These are phyloP conservation scores for Diachrysia chrysitis DNA, from an alignment of 2,888 invertebrate genomes.

Conservation along the genomic window DNA sequence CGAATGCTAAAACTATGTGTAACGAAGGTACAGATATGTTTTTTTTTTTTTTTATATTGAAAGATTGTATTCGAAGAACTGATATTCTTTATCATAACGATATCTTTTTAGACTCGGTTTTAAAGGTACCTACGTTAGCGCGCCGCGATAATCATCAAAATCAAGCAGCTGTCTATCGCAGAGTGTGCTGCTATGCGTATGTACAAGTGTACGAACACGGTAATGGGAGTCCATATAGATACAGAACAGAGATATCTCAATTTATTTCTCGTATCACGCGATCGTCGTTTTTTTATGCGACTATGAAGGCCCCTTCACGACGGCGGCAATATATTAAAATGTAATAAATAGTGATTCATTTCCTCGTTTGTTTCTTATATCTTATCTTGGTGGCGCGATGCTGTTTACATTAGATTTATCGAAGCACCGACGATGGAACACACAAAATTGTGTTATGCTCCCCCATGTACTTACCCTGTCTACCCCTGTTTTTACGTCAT, in stretches of 20 bases:
- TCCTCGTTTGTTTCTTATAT: slow-evolving; percentile 52
- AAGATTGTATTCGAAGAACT: background rate
- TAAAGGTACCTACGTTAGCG: background rate
- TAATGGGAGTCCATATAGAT: background rate
- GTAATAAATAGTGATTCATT: slow-evolving; percentile 63
- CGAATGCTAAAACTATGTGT: background rate
- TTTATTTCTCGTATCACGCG: background rate
- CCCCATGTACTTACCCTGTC: too few species aligned
- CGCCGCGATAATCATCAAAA: background rate
- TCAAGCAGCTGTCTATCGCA: background rate
- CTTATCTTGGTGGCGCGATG: slow-evolving; percentile 54
- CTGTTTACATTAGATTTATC: slow-evolving; percentile 81
- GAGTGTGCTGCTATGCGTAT: background rate
- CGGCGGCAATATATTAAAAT: slow-evolving; percentile 48
- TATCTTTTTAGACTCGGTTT: background rate
- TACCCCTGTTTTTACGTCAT: slow-evolving; percentile 75
- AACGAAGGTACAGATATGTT: too few species aligned
- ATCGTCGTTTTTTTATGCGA: slow-evolving; percentile 8
- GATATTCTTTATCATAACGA: background rate
- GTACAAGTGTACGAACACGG: background rate
- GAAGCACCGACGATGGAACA: slow-evolving; percentile 66
- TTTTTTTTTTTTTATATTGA: too few species aligned
- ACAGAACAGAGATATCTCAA: slow-evolving; percentile 7
- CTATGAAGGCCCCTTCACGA: slow-evolving; percentile 11
- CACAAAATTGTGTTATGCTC: slow-evolving; percentile 75